phyloP scores from a whole-genome alignment of 2,888 invertebrate genomes.

The Hydriomena furcata region DNA sequence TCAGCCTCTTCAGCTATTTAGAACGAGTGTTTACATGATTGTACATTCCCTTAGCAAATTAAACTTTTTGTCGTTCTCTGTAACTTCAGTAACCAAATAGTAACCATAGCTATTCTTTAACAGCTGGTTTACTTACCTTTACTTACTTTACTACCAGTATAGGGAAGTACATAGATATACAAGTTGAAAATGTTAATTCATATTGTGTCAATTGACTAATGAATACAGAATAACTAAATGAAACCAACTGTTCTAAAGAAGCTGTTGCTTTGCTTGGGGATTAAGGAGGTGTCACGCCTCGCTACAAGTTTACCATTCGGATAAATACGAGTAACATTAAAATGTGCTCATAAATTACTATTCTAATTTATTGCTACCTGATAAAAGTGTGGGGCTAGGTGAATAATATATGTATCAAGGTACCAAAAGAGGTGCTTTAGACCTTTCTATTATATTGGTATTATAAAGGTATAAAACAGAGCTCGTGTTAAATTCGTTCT shows the following conservation, averaged over 20 bases:
- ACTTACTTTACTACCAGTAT: too few species aligned
- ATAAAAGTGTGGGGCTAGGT: too few species aligned
- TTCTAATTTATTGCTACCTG: constrained; percentile 4
- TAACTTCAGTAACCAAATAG: constrained; percentile 1
- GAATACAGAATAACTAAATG: too few species aligned
- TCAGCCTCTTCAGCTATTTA: neutral
- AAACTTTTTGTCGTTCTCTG: constrained; percentile 8
- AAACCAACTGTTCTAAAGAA: neutral
- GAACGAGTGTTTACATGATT: neutral
- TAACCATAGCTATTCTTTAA: neutral
- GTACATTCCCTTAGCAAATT: constrained; percentile 7
- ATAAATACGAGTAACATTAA: constrained; percentile 7
- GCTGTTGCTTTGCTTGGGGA: neutral
- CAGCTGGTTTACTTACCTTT: neutral
- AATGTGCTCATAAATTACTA: constrained; percentile 4
- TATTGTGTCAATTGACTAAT: too few species aligned
- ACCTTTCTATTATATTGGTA: too few species aligned
- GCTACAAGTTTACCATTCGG: neutral
- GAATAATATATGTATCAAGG: neutral
- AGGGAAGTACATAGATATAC: too few species aligned
- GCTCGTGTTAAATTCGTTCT: too few species aligned
- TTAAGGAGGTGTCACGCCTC: constrained; percentile 5
- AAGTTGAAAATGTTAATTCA: neutral
- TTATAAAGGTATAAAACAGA: too few species aligned
- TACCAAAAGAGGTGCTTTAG: too few species aligned